Base-by-base conservation (phyloP, 2,888 invertebrate species). In the Drosophila putrida region DNA sequence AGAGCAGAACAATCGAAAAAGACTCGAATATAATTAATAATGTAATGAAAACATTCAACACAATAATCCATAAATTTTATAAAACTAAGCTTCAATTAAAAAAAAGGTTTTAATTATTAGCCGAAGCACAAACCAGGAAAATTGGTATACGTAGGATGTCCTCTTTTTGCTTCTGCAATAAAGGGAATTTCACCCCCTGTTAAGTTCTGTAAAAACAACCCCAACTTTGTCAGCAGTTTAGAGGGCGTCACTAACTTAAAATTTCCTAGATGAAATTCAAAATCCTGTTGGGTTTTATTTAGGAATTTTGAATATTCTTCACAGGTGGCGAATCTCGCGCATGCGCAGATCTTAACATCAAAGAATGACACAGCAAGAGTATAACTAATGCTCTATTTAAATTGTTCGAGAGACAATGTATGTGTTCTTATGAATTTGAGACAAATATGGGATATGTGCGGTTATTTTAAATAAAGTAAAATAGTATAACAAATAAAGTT, bases 181-280 rank as follows among this genome's bases (percentile, higher is more conserved):
- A 35, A n/a, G 4, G 4, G 36, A 9, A 39, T 33, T 39, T 39
- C 9, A 11, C 1, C 1, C 27, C 20, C 28, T 41, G 54, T 57
- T 57, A 57, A 46, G 13, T 8, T 0, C 10, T 57, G 33, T 9
- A 4, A 31, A 31, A 20, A 15, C 8, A 39, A 20, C 10, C 25
- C 31, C 20, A 0, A 44, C 9, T 38, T 54, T 53, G 15, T 61
- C n/a, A 54, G 61, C 61, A 61, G 20, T 8, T 10, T 46, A 61
- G 60, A 61, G 15, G 60, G 53, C 27, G 60, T 27, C 4, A 51
- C 13, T 15, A 2, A 4, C 1, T 5, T 13, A 31, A 31, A 31
- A 6, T 9, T 31, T 8, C 49, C 39, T 11, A 35, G 10, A 35
- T 35, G 1, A 2, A 10, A 10, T 10, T 11, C 4, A 3, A 8